phyloP scores from a whole-genome alignment of 2,888 invertebrate genomes.

The Pteria penguin region DNA sequence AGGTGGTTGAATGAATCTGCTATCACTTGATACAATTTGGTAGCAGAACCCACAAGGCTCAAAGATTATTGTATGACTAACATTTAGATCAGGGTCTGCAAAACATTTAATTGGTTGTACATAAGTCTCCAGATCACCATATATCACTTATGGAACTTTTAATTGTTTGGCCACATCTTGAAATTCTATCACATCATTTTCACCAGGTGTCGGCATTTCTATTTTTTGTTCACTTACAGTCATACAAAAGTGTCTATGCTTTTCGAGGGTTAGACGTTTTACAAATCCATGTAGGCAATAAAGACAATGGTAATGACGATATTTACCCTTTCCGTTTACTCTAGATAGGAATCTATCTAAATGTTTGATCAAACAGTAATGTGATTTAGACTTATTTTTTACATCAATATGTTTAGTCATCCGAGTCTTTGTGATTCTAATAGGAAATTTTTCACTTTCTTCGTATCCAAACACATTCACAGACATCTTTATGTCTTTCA shows the following conservation, averaged over 20 bases:
- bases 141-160: too few relatives aligned
- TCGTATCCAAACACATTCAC: too few relatives aligned
- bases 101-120: conserved; percentile 18
- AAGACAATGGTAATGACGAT: conserved; percentile 31
- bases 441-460: conserved; percentile 40
- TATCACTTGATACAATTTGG: too few relatives aligned
- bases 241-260: conserved; percentile 36
- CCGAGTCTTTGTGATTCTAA: conserved; percentile 38
- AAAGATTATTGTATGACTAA: conserved; percentile 4
- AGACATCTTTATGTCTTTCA: conserved; percentile 44
- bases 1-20: conserved; percentile 14
- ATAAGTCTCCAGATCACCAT: conserved; percentile 47
- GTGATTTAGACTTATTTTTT: too few relatives aligned
- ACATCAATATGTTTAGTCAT: conserved; percentile 42
- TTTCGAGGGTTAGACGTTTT: conserved; percentile 8
- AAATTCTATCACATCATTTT: too few relatives aligned
- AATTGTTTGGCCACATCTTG: conserved; percentile 42
- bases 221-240: too few relatives aligned
- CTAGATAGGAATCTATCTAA: too few relatives aligned
- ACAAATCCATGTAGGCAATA: conserved; percentile 47
- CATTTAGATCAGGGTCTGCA: conserved; percentile 16
- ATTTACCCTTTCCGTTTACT: too few relatives aligned
- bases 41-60: too few relatives aligned
- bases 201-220: too few relatives aligned
- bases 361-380: too few relatives aligned